Conservation (phyloP, 2,888 invertebrate species). For the Charanyca ferruginea region DNA sequence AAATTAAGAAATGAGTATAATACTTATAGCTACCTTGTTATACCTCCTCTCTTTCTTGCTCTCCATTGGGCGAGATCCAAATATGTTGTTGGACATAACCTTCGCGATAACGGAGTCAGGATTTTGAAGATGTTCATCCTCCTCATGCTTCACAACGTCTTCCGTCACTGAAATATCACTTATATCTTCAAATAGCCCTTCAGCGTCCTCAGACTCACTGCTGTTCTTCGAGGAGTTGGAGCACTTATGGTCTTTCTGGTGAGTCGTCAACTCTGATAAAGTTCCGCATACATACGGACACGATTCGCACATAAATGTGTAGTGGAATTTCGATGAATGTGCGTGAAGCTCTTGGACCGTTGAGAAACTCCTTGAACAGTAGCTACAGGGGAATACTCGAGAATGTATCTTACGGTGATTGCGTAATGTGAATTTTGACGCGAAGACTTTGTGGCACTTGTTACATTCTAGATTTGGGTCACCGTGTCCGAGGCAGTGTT, state of each 20-base stretch:
- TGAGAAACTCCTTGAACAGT: slow-evolving; percentile 77
- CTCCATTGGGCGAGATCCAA: slow-evolving; percentile 71
- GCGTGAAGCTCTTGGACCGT: slow-evolving; percentile 69
- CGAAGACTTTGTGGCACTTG: slow-evolving; percentile 86
- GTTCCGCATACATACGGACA: slow-evolving; percentile 73
- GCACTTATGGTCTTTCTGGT: slow-evolving; percentile 65
- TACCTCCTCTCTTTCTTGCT: slow-evolving; percentile 70
- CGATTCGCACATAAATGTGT: slow-evolving; percentile 72
- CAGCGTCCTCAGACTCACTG: slow-evolving; percentile 66
- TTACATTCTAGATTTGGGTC: slow-evolving; percentile 86
- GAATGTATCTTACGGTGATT: slow-evolving; percentile 84
- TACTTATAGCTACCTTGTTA: slow-evolving; percentile 75
- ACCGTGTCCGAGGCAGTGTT: slow-evolving; percentile 84
- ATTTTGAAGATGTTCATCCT: slow-evolving; percentile 53
- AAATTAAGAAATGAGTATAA: too few species aligned
- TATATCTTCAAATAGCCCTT: slow-evolving; percentile 66
- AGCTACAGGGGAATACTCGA: slow-evolving; percentile 76
- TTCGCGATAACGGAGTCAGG: slow-evolving; percentile 83
- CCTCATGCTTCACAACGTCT: slow-evolving; percentile 45
- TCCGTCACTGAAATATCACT: slow-evolving; percentile 62
- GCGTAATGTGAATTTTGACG: slow-evolving; percentile 84
- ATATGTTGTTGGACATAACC: slow-evolving; percentile 81
- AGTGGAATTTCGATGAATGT: slow-evolving; percentile 78
- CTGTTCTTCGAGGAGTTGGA: slow-evolving; percentile 41
- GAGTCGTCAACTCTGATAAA: slow-evolving; percentile 66